Evolutionary conservation across 1,140 invertebrate genomes (phyloP).

Genomic region (Hylaeus volcanicus): DNA sequence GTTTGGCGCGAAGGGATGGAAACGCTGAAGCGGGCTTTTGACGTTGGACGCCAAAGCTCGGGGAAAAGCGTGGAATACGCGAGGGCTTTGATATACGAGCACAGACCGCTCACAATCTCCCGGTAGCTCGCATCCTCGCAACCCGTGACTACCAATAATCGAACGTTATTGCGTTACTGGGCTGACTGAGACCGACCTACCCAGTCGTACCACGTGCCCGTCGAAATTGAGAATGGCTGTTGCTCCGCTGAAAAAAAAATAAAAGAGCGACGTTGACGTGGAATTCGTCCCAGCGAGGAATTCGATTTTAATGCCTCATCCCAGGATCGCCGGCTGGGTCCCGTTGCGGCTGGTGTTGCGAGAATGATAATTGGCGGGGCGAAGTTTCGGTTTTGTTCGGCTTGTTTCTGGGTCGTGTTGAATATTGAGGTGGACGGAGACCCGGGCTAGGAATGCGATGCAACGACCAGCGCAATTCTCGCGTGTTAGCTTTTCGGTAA

Average conservation of each 20-base stretch:
- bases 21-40: conserved; percentile 34
- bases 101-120: conserved; percentile 38
- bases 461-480: too few relatives aligned
- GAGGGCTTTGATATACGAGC: conserved; percentile 75
- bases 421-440: too few relatives aligned
- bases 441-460: too few relatives aligned
- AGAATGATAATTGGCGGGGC: too few relatives aligned
- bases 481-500: too few relatives aligned
- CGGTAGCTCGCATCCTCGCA: conserved; percentile 33
- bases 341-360: too few relatives aligned
- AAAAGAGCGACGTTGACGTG: not conserved
- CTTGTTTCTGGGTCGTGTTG: too few relatives aligned
- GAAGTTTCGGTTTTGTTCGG: too few relatives aligned
- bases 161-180: conserved; percentile 77
- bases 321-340: too few relatives aligned
- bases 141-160: conserved; percentile 76
- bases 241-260: not conserved
- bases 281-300: not conserved
- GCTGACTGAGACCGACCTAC: conserved; percentile 10
- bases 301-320: conserved; percentile 21
- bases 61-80: conserved; percentile 41
- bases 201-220: conserved; percentile 56
- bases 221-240: conserved; percentile 37
- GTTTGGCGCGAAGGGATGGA: not conserved
- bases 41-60: conserved; percentile 35